Evolutionary conservation across 1,140 invertebrate species (phyloP).

Genomic region (Cepaea nemoralis): DNA sequence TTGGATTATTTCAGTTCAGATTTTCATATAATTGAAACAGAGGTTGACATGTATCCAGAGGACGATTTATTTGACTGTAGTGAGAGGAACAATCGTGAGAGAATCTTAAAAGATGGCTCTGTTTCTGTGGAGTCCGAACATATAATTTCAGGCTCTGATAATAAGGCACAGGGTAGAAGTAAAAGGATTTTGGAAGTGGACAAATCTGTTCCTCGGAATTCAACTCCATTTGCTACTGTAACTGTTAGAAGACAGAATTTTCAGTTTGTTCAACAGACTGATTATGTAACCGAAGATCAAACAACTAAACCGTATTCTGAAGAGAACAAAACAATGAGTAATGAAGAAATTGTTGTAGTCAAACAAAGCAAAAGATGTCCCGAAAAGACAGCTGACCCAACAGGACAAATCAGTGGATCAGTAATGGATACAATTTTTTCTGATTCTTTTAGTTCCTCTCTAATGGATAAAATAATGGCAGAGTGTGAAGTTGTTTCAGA

Average conservation of each 20-base stretch:
- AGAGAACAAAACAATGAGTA: not conserved
- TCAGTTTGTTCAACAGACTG: no score
- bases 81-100: not conserved
- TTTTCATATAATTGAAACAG: not conserved
- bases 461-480: conserved; percentile 56
- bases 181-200: not conserved
- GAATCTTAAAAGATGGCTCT: not conserved
- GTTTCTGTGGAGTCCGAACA: not conserved
- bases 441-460: conserved; percentile 58
- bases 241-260: not conserved
- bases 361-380: not conserved
- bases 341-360: conserved; percentile 3
- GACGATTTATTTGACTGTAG: not conserved
- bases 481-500: conserved; percentile 21
- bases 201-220: not conserved
- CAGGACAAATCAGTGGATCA: not conserved
- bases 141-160: not conserved
- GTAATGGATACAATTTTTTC: conserved; percentile 29
- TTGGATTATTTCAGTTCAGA: not conserved
- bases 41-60: not conserved
- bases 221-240: not conserved
- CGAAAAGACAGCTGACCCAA: not conserved
- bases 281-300: not conserved
- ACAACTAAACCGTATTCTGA: not conserved
- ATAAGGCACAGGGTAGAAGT: not conserved